phyloP scores from a whole-genome alignment of 2,888 invertebrate genomes.

The Crematogaster levior region DNA sequence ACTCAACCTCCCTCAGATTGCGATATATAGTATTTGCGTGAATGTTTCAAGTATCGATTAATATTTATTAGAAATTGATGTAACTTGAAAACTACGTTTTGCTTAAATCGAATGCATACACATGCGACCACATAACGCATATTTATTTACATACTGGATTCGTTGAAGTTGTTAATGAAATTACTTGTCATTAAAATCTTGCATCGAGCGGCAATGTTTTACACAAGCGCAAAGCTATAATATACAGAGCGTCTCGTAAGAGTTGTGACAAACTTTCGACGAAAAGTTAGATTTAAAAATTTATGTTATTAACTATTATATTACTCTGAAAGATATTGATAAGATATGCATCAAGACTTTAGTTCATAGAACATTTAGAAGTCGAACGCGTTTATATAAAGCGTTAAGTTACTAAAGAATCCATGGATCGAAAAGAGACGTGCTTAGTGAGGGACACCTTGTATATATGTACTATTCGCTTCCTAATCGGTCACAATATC shows the following conservation, averaged over 20 bases:
- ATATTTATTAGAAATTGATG: conserved; percentile 10
- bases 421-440: background rate
- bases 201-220: background rate
- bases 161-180: conserved; percentile 7
- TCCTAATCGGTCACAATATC: conserved; percentile 41
- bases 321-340: background rate
- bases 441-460: background rate
- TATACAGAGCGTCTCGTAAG: background rate
- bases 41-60: background rate
- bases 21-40: background rate
- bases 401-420: background rate
- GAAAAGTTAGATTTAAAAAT: background rate
- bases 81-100: background rate
- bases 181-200: background rate
- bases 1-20: background rate
- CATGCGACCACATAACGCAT: background rate
- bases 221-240: background rate
- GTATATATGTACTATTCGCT: conserved; percentile 7
- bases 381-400: background rate
- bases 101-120: background rate
- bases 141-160: background rate
- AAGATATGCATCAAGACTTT: background rate
- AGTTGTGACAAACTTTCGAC: background rate
- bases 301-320: background rate
- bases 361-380: background rate